Conservation (phyloP, 2,113 vertebrate species). For the Tamias sibiricus region DNA sequence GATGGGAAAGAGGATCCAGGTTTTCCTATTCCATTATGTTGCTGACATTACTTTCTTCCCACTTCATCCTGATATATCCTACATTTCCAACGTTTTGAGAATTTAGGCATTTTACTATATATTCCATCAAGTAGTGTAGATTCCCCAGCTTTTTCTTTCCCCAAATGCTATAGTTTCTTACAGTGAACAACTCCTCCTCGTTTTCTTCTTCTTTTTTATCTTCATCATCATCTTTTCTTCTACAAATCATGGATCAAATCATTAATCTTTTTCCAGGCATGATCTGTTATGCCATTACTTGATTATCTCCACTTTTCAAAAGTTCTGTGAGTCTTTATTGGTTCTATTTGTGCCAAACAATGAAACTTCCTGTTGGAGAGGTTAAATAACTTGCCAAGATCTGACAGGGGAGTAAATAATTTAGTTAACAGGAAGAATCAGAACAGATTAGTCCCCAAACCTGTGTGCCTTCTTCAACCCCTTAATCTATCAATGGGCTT, state of each 20-base stretch:
- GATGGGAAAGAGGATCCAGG: background rate
- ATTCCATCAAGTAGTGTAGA: background rate
- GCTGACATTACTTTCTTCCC: background rate
- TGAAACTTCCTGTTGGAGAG: background rate
- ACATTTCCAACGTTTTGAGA: background rate
- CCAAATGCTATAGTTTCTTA: background rate
- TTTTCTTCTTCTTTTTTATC: background rate
- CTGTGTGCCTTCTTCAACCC: background rate
- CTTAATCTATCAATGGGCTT: background rate
- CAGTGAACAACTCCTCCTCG: background rate
- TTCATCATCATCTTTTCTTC: background rate
- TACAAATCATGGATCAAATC: background rate
- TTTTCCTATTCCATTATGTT: background rate
- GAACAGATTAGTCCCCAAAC: background rate
- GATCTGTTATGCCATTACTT: background rate
- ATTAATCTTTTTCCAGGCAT: background rate
- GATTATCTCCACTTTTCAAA: background rate
- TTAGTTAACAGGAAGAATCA: background rate
- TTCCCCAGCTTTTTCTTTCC: background rate
- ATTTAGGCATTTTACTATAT: background rate
- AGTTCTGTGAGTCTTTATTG: background rate
- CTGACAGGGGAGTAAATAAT: background rate
- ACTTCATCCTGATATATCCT: background rate
- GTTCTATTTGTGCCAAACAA: background rate
- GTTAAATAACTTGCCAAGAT: background rate